These are phyloP conservation scores for Megalopta genalis DNA, from an alignment of 1,140 invertebrate species.

Conservation along the genomic window DNA sequence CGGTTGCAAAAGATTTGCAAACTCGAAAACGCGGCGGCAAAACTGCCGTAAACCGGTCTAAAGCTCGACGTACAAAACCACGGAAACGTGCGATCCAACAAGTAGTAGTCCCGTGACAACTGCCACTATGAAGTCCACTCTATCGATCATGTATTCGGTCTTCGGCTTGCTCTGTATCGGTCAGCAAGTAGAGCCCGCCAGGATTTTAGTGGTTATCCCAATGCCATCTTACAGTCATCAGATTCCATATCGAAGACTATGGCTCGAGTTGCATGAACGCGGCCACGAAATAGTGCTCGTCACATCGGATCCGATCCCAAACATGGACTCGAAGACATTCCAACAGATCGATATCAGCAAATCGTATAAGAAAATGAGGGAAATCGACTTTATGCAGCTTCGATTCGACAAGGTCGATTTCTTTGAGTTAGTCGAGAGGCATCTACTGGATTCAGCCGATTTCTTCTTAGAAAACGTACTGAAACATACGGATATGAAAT, in stretches of 20 bases:
- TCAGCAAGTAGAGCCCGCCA: constrained; percentile 51
- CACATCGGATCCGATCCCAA: constrained; percentile 69
- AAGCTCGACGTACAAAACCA: no score
- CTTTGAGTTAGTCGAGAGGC: accelerated
- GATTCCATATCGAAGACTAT: constrained; percentile 77
- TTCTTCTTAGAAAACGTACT: constrained; percentile 18
- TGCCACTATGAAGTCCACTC: neutral
- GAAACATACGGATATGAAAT: constrained; percentile 39
- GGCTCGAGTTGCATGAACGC: constrained; percentile 66
- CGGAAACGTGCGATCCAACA: neutral
- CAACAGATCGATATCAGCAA: constrained; percentile 54
- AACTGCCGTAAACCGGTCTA: no score
- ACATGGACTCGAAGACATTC: constrained; percentile 59
- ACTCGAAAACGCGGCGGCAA: no score
- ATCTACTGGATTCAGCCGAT: neutral
- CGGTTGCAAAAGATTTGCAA: no score
- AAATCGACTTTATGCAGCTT: neutral
- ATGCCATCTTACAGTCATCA: constrained; percentile 82
- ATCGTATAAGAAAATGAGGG: neutral
- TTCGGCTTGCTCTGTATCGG: neutral
- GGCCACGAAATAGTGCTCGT: constrained; percentile 78
- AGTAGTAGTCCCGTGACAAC: neutral
- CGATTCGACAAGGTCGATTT: constrained; percentile 19
- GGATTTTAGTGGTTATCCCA: constrained; percentile 80
- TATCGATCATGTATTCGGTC: neutral